These are phyloP conservation scores for Beaufortia kweichowensis DNA, from an alignment of 2,113 vertebrate species.

Conservation along the genomic window DNA sequence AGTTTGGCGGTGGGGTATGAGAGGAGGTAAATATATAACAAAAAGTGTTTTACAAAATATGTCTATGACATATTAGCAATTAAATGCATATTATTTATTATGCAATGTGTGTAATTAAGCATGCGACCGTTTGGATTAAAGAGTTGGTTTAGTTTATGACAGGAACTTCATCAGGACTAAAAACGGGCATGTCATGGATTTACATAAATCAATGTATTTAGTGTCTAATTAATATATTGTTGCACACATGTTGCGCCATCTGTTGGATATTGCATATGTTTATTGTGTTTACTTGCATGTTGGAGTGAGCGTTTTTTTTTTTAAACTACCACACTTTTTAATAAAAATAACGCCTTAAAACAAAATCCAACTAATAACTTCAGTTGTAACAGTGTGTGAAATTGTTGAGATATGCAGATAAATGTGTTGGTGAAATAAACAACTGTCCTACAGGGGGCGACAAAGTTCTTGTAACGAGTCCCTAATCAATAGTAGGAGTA, in stretches of 20 bases:
- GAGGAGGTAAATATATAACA: too few relatives aligned
- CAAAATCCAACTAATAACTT: background rate
- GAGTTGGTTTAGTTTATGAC: too few relatives aligned
- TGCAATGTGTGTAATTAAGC: too few relatives aligned
- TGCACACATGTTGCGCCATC: constrained; percentile 22
- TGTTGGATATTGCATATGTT: constrained; percentile 20
- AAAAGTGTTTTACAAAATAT: too few relatives aligned
- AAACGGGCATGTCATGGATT: background rate
- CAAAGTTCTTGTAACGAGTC: background rate
- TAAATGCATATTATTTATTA: too few relatives aligned
- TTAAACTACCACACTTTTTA: background rate
- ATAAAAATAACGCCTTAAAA: background rate
- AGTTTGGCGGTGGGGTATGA: too few relatives aligned
- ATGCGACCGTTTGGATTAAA: too few relatives aligned
- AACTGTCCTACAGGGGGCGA: constrained; percentile 32
- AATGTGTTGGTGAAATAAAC: background rate
- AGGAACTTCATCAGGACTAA: background rate
- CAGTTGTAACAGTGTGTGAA: background rate
- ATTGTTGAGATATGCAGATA: background rate
- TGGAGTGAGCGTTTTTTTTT: background rate
- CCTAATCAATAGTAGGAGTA: background rate
- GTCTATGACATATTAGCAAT: too few relatives aligned
- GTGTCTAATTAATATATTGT: background rate
- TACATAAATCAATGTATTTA: background rate
- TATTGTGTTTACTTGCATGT: background rate